These are phyloP conservation scores for Metellina segmentata DNA, from an alignment of 2,888 invertebrate species.

Conservation along the genomic window DNA sequence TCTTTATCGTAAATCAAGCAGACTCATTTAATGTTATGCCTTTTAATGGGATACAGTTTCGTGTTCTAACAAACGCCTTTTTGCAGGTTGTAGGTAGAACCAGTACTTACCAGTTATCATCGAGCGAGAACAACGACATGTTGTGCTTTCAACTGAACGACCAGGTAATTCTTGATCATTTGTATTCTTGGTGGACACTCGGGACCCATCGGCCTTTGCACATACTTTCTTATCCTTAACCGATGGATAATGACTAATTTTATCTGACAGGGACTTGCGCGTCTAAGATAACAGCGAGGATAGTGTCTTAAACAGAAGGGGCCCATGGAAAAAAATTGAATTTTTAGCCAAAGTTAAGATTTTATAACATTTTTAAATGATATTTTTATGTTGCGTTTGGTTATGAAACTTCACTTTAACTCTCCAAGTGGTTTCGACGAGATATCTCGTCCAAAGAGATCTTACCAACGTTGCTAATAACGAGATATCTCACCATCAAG, in stretches of 20 bases:
- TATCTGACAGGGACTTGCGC: too few species aligned
- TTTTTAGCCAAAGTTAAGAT: too few species aligned
- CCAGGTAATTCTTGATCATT: slow-evolving; percentile 57
- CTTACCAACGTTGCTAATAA: too few species aligned
- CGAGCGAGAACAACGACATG: slow-evolving; percentile 47
- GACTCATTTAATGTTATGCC: slow-evolving; percentile 31
- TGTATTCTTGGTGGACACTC: background rate
- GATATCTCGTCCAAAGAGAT: too few species aligned
- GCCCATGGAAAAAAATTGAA: too few species aligned
- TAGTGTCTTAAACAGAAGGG: too few species aligned
- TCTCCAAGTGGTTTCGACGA: too few species aligned
- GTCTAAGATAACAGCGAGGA: too few species aligned
- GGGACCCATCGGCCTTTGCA: background rate
- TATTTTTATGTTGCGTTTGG: too few species aligned
- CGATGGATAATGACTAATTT: background rate
- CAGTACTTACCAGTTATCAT: slow-evolving; percentile 43
- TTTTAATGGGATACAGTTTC: slow-evolving; percentile 51
- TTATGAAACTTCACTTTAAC: too few species aligned
- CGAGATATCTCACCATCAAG: too few species aligned
- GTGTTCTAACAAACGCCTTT: slow-evolving; percentile 54
- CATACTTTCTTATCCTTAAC: background rate
- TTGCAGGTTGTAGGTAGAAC: background rate
- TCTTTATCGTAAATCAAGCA: slow-evolving; percentile 64
- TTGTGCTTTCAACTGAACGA: slow-evolving; percentile 36
- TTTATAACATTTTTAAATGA: too few species aligned